Conservation (phyloP, 64 coral and sea anemone genomes). For the Anthopleura sola region DNA sequence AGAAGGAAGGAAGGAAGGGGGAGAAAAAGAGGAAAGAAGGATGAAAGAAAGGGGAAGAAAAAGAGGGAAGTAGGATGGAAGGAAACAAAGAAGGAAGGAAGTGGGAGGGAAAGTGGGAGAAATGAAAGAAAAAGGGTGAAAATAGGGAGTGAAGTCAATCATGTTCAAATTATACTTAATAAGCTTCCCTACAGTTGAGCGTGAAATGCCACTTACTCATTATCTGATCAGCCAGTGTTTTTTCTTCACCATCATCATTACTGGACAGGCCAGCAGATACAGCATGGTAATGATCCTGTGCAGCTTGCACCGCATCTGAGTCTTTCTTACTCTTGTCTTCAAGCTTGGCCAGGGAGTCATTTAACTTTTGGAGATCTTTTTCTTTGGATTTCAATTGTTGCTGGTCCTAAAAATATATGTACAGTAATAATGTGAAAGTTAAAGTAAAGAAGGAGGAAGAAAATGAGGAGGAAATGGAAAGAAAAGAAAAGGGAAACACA, state of each 20-base stretch:
- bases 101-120: no score
- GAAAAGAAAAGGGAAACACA: background rate
- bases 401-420: slow-evolving; percentile 60
- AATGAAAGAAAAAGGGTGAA: no score
- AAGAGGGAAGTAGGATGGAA: background rate
- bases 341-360: slow-evolving; percentile 63
- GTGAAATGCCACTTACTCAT: slow-evolving; percentile 40
- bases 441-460: background rate
- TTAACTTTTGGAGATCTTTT: slow-evolving; percentile 73
- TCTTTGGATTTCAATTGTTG: slow-evolving; percentile 63
- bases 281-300: slow-evolving; percentile 96
- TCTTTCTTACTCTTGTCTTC: slow-evolving; percentile 91
- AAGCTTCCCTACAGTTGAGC: no score
- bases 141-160: background rate
- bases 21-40: no score
- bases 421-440: no score
- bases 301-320: slow-evolving; percentile 46
- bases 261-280: slow-evolving; percentile 92
- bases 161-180: background rate
- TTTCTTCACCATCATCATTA: slow-evolving; percentile 83
- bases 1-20: no score
- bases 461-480: background rate
- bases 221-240: slow-evolving; percentile 90
- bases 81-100: no score
- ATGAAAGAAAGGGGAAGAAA: background rate